Percentiles rank a stretch among this genome's conserved stretches.
phyloP scores from a whole-genome alignment of 2,888 invertebrate species.

The Gortyna flavago region DNA sequence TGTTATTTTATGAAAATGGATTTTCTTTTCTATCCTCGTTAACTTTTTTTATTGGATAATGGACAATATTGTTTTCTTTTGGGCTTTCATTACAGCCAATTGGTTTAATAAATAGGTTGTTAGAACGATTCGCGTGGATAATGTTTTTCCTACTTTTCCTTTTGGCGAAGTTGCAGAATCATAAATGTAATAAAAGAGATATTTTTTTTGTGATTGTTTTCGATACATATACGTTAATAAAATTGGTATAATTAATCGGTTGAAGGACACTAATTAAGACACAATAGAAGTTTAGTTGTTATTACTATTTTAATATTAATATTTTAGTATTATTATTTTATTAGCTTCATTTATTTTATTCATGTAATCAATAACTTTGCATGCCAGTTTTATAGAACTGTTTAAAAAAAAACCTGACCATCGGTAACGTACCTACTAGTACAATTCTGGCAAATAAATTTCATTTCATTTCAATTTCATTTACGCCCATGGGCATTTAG shows the following conservation, averaged over 20 bases:
- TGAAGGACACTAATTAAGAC: background rate
- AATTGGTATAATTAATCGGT: background rate
- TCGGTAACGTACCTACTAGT: too few relatives aligned
- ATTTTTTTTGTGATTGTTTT: background rate
- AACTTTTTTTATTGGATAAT: conserved; percentile 52
- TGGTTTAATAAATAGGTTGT: conserved; percentile 46
- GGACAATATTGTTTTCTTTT: conserved; percentile 57
- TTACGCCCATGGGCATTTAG: background rate
- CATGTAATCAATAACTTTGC: too few relatives aligned
- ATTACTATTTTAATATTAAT: background rate
- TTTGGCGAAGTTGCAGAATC: background rate
- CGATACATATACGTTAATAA: background rate
- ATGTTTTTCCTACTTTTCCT: conserved; percentile 19
- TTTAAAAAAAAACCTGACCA: too few relatives aligned
- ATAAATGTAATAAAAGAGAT: background rate
- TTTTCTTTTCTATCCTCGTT: conserved; percentile 54
- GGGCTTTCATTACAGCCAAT: conserved; percentile 57
- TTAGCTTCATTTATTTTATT: too few relatives aligned
- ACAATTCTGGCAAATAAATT: too few relatives aligned
- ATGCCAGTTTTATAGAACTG: too few relatives aligned
- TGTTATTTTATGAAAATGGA: conserved; percentile 69
- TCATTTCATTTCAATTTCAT: too few relatives aligned
- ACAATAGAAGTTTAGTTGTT: background rate
- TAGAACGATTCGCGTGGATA: conserved; percentile 19
- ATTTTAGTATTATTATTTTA: too few relatives aligned